Percentiles rank a stretch among this genome's conserved stretches.
phyloP scores from a whole-genome alignment of 2,888 invertebrate genomes.

The Argyresthia goedartella region DNA sequence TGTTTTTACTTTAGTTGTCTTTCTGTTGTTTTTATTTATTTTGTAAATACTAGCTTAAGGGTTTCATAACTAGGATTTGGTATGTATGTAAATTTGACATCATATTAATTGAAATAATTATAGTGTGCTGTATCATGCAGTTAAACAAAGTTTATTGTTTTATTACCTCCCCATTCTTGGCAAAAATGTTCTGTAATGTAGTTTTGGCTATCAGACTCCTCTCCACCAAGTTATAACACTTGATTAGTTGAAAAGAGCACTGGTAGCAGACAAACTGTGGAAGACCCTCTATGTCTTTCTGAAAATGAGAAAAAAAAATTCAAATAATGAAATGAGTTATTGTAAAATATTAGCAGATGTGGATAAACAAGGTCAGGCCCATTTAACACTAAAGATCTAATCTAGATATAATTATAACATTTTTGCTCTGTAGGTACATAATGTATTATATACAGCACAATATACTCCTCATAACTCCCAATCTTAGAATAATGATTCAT shows the following conservation, averaged over 20 bases:
- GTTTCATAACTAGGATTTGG: too few species aligned
- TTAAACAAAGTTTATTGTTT: not conserved
- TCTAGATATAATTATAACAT: too few species aligned
- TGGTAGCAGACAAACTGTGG: constrained; percentile 26
- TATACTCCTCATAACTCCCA: too few species aligned
- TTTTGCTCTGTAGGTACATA: too few species aligned
- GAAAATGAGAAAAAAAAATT: not conserved
- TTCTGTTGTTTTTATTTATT: too few species aligned
- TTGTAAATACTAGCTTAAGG: too few species aligned
- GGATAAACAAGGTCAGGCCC: too few species aligned
- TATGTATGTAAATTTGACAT: not conserved
- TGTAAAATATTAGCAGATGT: too few species aligned
- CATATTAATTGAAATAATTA: not conserved
- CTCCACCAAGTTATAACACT: constrained; percentile 21
- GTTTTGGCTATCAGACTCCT: constrained; percentile 22
- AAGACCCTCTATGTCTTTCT: constrained; percentile 16
- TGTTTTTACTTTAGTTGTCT: not conserved
- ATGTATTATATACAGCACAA: too few species aligned
- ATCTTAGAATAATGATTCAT: too few species aligned
- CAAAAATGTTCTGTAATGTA: constrained; percentile 24
- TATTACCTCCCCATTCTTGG: constrained; percentile 22
- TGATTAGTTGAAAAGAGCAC: constrained; percentile 21
- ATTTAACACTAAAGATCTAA: too few species aligned
- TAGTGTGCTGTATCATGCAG: not conserved
- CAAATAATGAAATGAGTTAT: not conserved